A percentile compares a stretch with the other conserved stretches of the same genome.
Conservation (phyloP, 1,140 invertebrate genomes). For the Drosophila bifasciata region DNA sequence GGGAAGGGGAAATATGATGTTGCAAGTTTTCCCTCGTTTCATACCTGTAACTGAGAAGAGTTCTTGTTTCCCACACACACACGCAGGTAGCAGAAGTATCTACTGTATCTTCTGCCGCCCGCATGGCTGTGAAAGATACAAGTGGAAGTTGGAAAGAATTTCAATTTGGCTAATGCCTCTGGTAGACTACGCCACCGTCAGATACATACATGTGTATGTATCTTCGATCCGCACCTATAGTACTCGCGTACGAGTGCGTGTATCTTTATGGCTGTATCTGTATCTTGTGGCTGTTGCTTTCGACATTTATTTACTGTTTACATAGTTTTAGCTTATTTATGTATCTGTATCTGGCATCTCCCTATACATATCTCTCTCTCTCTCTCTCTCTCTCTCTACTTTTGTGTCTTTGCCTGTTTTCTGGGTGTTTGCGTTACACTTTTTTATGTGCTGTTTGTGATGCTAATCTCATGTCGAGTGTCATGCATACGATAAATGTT, state of each 20-base stretch:
- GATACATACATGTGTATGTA: neutral
- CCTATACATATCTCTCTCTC: conserved; percentile 17
- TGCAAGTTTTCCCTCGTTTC: conserved; percentile 57
- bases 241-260: conserved; percentile 4
- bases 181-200: neutral
- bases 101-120: conserved; percentile 56
- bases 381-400: neutral
- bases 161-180: conserved; percentile 66
- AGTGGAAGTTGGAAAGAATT: conserved; percentile 63
- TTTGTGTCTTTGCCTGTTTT: conserved; percentile 25
- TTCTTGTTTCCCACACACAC: conserved; percentile 48
- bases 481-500: conserved; percentile 78
- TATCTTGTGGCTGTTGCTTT: conserved; percentile 25
- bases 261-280: conserved; percentile 28
- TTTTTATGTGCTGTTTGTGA: conserved; percentile 82
- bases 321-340: conserved; percentile 62
- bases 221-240: conserved; percentile 30
- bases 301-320: conserved; percentile 72
- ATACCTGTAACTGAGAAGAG: conserved; percentile 1
- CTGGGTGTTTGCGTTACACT: conserved; percentile 64
- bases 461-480: conserved; percentile 76
- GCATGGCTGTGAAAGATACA: conserved; percentile 49
- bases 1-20: conserved; percentile 64
- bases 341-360: conserved; percentile 19
- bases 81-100: conserved; percentile 73